Base-by-base conservation (phyloP, 2,888 invertebrate species). In the Acanthoscelides obtectus region DNA sequence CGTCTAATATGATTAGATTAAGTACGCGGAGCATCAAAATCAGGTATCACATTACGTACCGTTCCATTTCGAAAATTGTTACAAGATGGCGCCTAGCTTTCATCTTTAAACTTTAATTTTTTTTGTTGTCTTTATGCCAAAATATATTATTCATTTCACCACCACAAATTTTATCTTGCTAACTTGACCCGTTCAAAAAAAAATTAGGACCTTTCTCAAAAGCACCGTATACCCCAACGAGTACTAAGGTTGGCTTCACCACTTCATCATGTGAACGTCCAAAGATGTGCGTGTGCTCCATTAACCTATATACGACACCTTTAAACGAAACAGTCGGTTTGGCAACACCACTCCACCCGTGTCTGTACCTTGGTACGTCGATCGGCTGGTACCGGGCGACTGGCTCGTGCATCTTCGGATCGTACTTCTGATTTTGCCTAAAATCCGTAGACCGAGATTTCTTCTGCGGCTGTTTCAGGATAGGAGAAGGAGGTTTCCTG, bases 321-420 rank as follows among this genome's bases (percentile, higher is more conserved):
- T 92, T 89, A 84, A 91, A 91, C 83, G 90, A 91, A 86, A 93
- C 92, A 78, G 91, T 90, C 80, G 92, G 91, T 85, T 90, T 88
- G 74, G 86, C 82, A 80, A 88, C 88, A 78, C 87, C 87, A 74
- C 87, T 86, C 84, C 87, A 87, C 86, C 87, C 87, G 77, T 83
- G 82, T 80, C 80, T 83, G 81, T 82, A 86, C 84, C 83, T 84
- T 82, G 79, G 80, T 79, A 79, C 78, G 19, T 66, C 66, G 20
- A 20, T 25, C 70, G 93, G 94, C 82, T 92, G 92, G 84, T 94
- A 95, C 72, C 94, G 90, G 80, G 90, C 91, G 77, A 90, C 90
- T 25, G 94, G 94, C 69, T 91, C 89, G 84, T 94, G 94, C 66
- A 90, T 90, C 75, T 89, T 88, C 6, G 94, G 92, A 86, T 94